Evolutionary conservation across 1,140 invertebrate species (phyloP), one percentile per base, ranked within the genome.

Genomic region (Ceratitis capitata): DNA sequence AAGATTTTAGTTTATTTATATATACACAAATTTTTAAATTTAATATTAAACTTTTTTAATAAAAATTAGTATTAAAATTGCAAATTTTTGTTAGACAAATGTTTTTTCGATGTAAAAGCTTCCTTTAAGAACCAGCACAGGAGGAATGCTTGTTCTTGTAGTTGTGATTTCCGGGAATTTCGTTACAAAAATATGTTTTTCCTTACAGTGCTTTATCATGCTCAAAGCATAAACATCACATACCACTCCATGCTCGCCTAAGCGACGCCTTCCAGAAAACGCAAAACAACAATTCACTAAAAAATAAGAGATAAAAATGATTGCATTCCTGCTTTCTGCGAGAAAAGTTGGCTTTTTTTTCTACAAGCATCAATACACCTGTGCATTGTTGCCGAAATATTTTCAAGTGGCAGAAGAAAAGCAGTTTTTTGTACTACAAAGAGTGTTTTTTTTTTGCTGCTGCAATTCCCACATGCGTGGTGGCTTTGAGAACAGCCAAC

Each of bases 391-490:
- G 14, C 14, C 29, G 2, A 32, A 61, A 12, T 12, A 19, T 47
- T 47, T n/a, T n/a, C n/a, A n/a, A n/a, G 51, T 19, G 51, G n/a
- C 19, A n/a, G n/a, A 14, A 7, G n/a, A n/a, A 23, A 47, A 56
- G n/a, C 0, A 5, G 51, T 19, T n/a, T 69, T 39, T 69, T 69
- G 61, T 69, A 35, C 12, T 16, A 35, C 29, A 35, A 69, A 69
- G n/a, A n/a, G n/a, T n/a, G n/a, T n/a, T n/a, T n/a, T n/a, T n/a
- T n/a, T n/a, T n/a, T n/a, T n/a, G n/a, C n/a, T n/a, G n/a, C n/a
- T n/a, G n/a, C 39, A 69, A 69, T 69, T 69, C 61, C 61, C 61
- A 69, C 61, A 69, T 69, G 32, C 61, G 61, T 69, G 39, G 61
- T 12, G 39, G 61, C 29, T 32, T 2, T 29, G 26, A 32, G 5